phyloP scores from a whole-genome alignment of 2,113 vertebrate species.

The Myxocyprinus asiaticus region DNA sequence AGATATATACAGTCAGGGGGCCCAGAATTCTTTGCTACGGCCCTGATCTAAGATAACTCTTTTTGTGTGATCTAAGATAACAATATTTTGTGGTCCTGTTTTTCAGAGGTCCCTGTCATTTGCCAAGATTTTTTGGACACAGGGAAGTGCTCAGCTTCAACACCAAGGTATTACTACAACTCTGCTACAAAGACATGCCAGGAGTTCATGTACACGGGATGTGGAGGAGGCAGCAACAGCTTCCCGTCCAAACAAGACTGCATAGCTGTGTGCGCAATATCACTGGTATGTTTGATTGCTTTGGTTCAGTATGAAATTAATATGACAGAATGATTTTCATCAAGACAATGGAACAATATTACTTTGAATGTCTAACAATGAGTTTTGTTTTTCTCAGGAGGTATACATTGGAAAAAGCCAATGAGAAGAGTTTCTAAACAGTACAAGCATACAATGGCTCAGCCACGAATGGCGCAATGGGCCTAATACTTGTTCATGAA shows the following conservation, averaged over 20 bases:
- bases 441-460: neutral
- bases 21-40: too few species aligned
- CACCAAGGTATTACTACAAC: conserved; percentile 88
- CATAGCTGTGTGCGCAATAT: conserved; percentile 71
- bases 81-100: conserved; percentile 10
- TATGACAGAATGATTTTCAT: neutral
- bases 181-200: conserved; percentile 75
- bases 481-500: neutral
- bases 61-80: too few species aligned
- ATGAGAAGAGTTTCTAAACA: neutral
- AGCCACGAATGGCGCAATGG: neutral
- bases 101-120: conserved; percentile 76
- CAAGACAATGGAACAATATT: neutral
- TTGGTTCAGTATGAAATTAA: neutral
- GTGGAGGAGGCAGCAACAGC: conserved; percentile 92
- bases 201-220: conserved; percentile 85
- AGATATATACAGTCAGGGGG: too few species aligned
- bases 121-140: conserved; percentile 84
- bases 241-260: conserved; percentile 79
- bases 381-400: conserved; percentile 44
- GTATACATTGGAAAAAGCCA: neutral
- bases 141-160: conserved; percentile 83
- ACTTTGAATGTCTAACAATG: neutral
- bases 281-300: conserved; percentile 1
- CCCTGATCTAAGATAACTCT: too few species aligned